Evolutionary conservation across 2,797 vertebrate genomes (phyloP), one percentile per base, ranked within the genome.

Genomic region (Dromococcyx pavoninus): DNA sequence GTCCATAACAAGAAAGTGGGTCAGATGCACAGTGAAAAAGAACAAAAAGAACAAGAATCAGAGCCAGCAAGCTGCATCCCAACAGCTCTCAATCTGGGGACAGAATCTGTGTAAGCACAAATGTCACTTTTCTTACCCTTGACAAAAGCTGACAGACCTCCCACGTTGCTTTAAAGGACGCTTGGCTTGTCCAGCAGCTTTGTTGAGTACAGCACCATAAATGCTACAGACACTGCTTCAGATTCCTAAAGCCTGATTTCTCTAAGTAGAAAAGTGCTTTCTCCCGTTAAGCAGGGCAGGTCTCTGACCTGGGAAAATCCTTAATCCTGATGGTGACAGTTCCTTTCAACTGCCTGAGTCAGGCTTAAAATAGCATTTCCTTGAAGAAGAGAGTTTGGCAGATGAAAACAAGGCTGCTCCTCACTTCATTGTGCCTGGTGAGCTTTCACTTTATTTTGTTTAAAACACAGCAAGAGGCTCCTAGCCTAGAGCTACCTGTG

Each of bases 301-400:
- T 94, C 77, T 94, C 44, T 95, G 93, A 95, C 96, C 94, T 94
- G 82, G 78, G 92, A 91, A 93, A 92, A 93, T 93, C 90, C 93
- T 93, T 92, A 95, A 94, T 97, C 82, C 95, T 95, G 72, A 69
- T 48, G 39, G 65, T 85, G 90, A 90, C 74, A 43, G 65, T 80
- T 95, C 65, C 71, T 90, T 97, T 97, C 88, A 96, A 46, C 86
- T 90, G 62, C 41, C 67, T 82, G 67, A 46, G 74, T 91, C 86
- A 96, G 87, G 41, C 61, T 95, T 94, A 94, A 95, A 95, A 94
- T 76, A 84, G 60, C 58, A 44, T 56, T 95, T 92, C 73, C 80
- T 64, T 76, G 81, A 92, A 81, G 56, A 89, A 87, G 39, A 80
- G 84, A n/a, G 81, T 54, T 72, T 91, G 92, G 89, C 0, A 4